Percentiles rank a stretch among this genome's conserved stretches.
Evolutionary conservation across 2,888 invertebrate species (phyloP).

Genomic region (Cordilura impudica): DNA sequence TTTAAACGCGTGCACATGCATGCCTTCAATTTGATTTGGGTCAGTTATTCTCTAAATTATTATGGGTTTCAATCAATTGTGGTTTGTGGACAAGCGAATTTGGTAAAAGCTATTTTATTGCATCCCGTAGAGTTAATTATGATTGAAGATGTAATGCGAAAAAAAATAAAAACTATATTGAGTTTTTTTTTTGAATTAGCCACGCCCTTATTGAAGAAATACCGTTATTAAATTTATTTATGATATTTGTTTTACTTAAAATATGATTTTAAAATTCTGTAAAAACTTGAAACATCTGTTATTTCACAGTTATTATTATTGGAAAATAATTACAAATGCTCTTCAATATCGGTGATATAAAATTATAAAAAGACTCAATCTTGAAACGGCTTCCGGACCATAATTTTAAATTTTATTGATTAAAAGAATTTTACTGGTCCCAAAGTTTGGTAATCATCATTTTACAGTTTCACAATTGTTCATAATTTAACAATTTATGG

Average conservation of each 20-base stretch:
- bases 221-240: not conserved
- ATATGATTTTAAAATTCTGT: too few species aligned
- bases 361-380: too few species aligned
- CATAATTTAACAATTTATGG: too few species aligned
- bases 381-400: too few species aligned
- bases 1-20: conserved; percentile 22
- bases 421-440: too few species aligned
- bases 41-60: conserved; percentile 21
- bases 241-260: not conserved
- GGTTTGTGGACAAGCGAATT: conserved; percentile 15
- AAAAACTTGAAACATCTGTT: too few species aligned
- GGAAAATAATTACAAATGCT: too few species aligned
- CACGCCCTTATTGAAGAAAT: conserved; percentile 27
- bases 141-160: not conserved
- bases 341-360: too few species aligned
- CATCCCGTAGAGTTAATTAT: conserved; percentile 47
- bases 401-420: too few species aligned
- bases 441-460: too few species aligned
- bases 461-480: too few species aligned
- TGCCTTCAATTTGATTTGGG: conserved; percentile 34
- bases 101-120: not conserved
- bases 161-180: not conserved
- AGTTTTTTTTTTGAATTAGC: conserved; percentile 20
- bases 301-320: too few species aligned
- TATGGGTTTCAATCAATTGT: conserved; percentile 35